Conservation (phyloP, 64 coral and sea anemone genomes). For the Stylophora pistillata region DNA sequence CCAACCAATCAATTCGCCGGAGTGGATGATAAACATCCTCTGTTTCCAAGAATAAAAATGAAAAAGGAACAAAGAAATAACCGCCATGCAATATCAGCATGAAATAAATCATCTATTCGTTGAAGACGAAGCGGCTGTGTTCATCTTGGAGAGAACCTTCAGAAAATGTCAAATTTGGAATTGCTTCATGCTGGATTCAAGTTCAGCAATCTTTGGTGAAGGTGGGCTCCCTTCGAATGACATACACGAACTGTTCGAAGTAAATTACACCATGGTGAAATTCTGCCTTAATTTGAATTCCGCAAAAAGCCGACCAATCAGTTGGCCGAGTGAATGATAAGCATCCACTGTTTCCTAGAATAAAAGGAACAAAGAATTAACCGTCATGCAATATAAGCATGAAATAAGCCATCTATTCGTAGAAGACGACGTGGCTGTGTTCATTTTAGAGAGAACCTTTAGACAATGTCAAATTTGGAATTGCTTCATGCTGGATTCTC, state of each 20-base stretch:
- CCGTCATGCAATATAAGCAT: no score
- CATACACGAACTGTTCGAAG: slow-evolving; percentile 33
- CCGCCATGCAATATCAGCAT: no score
- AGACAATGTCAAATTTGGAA: slow-evolving; percentile 40
- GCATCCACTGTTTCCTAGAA: no score
- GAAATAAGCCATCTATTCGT: not conserved
- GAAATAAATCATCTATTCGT: not conserved
- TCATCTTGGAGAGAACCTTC: not conserved
- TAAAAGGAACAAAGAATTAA: no score
- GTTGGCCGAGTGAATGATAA: no score
- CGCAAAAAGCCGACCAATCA: no score
- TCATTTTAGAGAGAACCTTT: not conserved
- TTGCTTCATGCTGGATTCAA: slow-evolving; percentile 42
- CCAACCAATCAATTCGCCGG: no score
- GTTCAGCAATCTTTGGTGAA: slow-evolving; percentile 27
- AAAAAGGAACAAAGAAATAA: no score
- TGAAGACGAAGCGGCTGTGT: not conserved
- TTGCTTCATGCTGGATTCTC: slow-evolving; percentile 43
- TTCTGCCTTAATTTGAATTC: no score
- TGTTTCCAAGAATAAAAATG: no score
- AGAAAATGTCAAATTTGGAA: slow-evolving; percentile 42
- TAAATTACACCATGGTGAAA: not conserved
- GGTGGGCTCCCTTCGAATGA: not conserved
- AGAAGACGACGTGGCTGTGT: not conserved
- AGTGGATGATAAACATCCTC: no score